Evolutionary conservation across 2,113 vertebrate species (phyloP).

Genomic region (Hoplias malabaricus): DNA sequence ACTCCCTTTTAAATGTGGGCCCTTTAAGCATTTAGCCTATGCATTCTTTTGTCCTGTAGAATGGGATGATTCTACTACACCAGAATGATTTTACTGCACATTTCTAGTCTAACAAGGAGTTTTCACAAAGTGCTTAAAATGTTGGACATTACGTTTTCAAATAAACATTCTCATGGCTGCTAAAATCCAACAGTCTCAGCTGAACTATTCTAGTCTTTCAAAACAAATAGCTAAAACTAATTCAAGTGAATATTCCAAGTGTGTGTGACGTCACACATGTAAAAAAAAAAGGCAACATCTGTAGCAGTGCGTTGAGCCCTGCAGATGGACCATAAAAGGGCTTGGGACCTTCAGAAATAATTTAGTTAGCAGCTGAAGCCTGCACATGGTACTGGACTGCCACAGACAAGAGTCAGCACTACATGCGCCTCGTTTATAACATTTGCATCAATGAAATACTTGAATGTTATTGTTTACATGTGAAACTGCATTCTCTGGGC

Average conservation of each 20-base stretch:
- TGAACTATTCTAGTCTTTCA: conserved; percentile 33
- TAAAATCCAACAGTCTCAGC: conserved; percentile 34
- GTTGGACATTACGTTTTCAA: conserved; percentile 45
- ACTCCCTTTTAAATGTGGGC: too few species aligned
- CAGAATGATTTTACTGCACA: too few species aligned
- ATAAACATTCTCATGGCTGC: conserved; percentile 54
- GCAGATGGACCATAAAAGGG: conserved; percentile 22
- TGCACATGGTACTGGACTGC: background rate
- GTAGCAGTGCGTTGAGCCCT: background rate
- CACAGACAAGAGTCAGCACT: background rate
- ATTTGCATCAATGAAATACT: background rate
- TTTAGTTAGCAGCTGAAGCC: conserved; percentile 28
- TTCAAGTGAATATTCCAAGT: background rate
- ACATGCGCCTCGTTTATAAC: background rate
- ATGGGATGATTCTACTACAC: background rate
- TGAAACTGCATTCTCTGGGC: background rate
- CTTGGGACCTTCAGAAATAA: background rate
- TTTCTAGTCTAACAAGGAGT: conserved; percentile 50
- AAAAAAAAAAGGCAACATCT: conserved; percentile 48
- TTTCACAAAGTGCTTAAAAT: conserved; percentile 38
- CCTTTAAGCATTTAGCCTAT: background rate
- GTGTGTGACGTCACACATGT: conserved; percentile 14
- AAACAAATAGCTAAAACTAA: conserved; percentile 53
- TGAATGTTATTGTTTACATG: background rate
- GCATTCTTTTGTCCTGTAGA: background rate